Evolutionary conservation across 2,888 invertebrate species (phyloP), one percentile per base, ranked within the genome.

Genomic region (Trimorus sp.): DNA sequence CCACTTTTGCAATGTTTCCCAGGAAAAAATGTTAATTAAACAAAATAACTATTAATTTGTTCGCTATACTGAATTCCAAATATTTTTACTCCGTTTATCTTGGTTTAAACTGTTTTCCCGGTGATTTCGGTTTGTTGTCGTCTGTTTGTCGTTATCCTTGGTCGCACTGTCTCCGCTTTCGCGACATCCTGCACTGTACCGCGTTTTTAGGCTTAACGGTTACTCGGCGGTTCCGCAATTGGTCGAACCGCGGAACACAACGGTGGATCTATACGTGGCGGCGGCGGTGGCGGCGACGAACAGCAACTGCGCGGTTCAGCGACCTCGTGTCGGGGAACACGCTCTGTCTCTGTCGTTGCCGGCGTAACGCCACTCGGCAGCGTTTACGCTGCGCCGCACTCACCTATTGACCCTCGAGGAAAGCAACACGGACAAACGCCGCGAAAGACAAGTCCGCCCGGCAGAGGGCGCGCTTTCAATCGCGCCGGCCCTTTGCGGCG

Each of bases 191-290:
- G 26, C 26, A 26, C 4, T 26, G 26, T 26, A 4, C 26, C 26
- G 26, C 26, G 79, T 76, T 87, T 87, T 86, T 82, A 85, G 83
- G 73, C 83, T 83, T 86, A 87, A 88, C 86, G 86, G 87, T 86
- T 84, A 82, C 69, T 75, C 82, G 85, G 74, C 80, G 82, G 86
- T 86, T 88, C 84, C 84, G 85, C 74, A 78, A 82, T 82, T 82
- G 82, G 82, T 82, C 70, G 78, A 82, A 79, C 71, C 78, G 78
- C 79, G 83, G 82, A 84, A 74, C 82, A 84, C 84, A 84, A 85
- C 87, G 83, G 84, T 85, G 84, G 84, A 85, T 86, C 85, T 83
- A 84, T 83, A 85, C 85, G 82, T 82, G 83, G 84, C 82, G 79
- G 54, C 38, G 58, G 85, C 86, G 83, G 84, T 81, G 79, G 54